Percentiles rank a stretch among this genome's conserved stretches.
Conservation (phyloP, 2,797 vertebrate genomes). For the Dendrocincla fuliginosa region DNA sequence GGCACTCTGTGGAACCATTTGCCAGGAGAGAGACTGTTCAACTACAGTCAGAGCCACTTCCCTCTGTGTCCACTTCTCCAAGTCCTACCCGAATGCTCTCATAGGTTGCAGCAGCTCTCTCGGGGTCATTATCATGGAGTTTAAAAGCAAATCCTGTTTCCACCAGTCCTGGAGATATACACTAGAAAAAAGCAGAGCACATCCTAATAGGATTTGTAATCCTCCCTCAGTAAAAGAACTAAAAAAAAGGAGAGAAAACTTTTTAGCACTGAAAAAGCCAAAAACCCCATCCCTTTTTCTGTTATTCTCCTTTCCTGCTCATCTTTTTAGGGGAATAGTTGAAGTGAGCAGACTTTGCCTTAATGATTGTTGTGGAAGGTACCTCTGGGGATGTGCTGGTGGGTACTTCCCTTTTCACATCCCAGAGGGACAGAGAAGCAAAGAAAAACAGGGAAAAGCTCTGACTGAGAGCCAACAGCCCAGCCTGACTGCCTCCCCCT, state of each 20-base stretch:
- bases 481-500: background rate
- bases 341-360: background rate
- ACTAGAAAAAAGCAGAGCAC: slow-evolving; percentile 78
- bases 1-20: background rate
- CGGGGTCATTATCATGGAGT: slow-evolving; percentile 89
- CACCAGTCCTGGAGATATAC: slow-evolving; percentile 95
- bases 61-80: background rate
- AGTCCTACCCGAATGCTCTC: slow-evolving; percentile 91
- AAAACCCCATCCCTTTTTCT: background rate
- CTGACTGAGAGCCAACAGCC: background rate
- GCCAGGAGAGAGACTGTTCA: background rate
- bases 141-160: slow-evolving; percentile 96
- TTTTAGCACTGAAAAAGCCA: background rate
- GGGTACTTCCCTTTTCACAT: background rate
- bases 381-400: background rate
- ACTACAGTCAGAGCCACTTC: background rate
- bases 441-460: background rate
- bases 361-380: background rate
- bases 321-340: background rate
- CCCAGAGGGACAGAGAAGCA: background rate
- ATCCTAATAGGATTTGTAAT: slow-evolving; percentile 44
- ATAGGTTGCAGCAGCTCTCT: slow-evolving; percentile 91
- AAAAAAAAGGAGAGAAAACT: background rate
- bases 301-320: background rate
- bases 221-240: background rate